These are phyloP conservation scores for Tetraodon nigroviridis DNA, from an alignment of 2,113 vertebrate genomes.

Conservation along the genomic window DNA sequence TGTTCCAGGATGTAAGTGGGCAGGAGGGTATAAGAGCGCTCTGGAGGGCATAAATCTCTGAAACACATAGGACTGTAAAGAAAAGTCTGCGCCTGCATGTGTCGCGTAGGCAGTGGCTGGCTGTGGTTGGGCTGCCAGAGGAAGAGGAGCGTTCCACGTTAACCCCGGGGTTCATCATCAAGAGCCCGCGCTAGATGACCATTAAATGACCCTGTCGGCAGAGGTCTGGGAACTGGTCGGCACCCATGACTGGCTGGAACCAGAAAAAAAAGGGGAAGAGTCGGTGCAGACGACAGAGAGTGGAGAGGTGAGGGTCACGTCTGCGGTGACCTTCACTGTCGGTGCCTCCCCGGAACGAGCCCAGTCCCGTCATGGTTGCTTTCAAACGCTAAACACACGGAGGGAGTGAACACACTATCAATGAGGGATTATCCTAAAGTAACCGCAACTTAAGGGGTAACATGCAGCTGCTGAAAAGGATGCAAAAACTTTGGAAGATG, in stretches of 20 bases:
- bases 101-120: not conserved
- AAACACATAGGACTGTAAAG: constrained; percentile 1
- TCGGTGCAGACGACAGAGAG: constrained; percentile 6
- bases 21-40: constrained; percentile 9
- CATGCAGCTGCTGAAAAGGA: constrained; percentile 4
- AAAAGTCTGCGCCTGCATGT: not conserved
- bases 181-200: constrained; percentile 41
- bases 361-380: constrained; percentile 24
- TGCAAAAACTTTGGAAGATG: too few species aligned
- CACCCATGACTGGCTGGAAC: constrained; percentile 7
- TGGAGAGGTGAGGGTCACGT: constrained; percentile 20
- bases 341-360: constrained; percentile 20
- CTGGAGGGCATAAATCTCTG: constrained; percentile 14
- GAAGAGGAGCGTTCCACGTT: constrained; percentile 59
- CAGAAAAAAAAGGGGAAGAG: constrained; percentile 20
- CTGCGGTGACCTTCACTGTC: constrained; percentile 10
- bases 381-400: constrained; percentile 20
- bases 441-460: not conserved
- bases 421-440: constrained; percentile 14
- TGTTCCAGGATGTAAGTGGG: constrained; percentile 45
- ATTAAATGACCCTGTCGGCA: constrained; percentile 53
- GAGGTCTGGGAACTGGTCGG: constrained; percentile 57
- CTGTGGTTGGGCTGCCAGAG: constrained; percentile 8
- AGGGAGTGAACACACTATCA: constrained; percentile 18
- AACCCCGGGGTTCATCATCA: constrained; percentile 56